These are phyloP conservation scores for Centropristis striata DNA, from an alignment of 2,113 vertebrate genomes.

Conservation along the genomic window DNA sequence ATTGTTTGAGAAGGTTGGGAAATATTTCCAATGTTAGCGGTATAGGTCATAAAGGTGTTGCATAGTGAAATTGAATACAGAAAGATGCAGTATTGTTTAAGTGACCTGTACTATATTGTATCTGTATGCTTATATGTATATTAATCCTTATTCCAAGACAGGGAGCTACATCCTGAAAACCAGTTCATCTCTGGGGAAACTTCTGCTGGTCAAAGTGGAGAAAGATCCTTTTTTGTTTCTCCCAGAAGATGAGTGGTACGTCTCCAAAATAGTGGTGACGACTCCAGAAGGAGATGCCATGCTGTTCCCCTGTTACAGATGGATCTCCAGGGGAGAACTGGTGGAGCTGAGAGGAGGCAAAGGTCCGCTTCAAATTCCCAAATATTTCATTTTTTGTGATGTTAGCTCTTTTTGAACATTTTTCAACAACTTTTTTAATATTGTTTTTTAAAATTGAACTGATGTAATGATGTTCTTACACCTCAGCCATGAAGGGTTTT, in stretches of 20 bases:
- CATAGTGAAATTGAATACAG: too few relatives aligned
- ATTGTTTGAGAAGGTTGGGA: too few relatives aligned
- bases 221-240: conserved; percentile 63
- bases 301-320: conserved; percentile 82
- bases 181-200: conserved; percentile 61
- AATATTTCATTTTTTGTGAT: neutral
- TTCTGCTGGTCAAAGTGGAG: conserved; percentile 77
- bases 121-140: neutral
- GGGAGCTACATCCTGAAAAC: conserved; percentile 62
- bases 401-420: too few relatives aligned
- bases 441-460: too few relatives aligned
- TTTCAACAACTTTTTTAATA: neutral
- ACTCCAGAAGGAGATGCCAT: conserved; percentile 64
- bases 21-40: too few relatives aligned
- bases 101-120: neutral
- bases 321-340: conserved; percentile 73
- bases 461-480: neutral
- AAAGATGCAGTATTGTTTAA: too few relatives aligned
- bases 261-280: conserved; percentile 72
- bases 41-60: too few relatives aligned
- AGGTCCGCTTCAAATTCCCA: conserved; percentile 59
- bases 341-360: conserved; percentile 76
- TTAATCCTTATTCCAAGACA: conserved; percentile 45
- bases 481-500: conserved; percentile 58
- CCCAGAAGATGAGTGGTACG: conserved; percentile 82